Evolutionary conservation across 2,888 invertebrate species (phyloP), one percentile per base, ranked within the genome.

Genomic region (Escarpia spicata): DNA sequence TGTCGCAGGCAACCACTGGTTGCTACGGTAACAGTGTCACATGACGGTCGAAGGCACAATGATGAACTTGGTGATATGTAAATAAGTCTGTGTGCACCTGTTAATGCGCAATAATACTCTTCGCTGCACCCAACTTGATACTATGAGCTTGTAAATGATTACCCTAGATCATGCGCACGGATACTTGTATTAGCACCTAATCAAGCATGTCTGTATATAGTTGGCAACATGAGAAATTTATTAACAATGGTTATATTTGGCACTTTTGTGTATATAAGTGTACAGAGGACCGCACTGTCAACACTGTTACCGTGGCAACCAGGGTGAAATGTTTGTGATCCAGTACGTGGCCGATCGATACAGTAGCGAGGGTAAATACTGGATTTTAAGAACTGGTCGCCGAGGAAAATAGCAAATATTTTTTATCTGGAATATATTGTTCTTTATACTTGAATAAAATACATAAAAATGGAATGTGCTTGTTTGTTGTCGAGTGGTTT

Each of bases 381-480:
- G 93, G 93, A 93, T 93, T 93, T 93, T 91, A 93, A 93, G 75
- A 75, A 93, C 89, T 92, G 92, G 60, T 92, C 92, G 92, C 91
- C 92, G 92, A 92, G 92, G 92, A 91, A 93, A 93, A 93, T 93
- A 93, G 93, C 93, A 92, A 91, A 92, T 93, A 93, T 93, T 93
- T 93, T 93, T 93, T 75, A 93, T 93, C 93, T 93, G 93, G 93
- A 93, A 93, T 93, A 92, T 93, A 93, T 93, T 93, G 93, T 93
- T 93, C 93, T 93, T 93, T 93, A 93, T 93, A 93, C 93, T 93
- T 93, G 75, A 75, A 75, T 75, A 75, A 93, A 93, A 92, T 92
- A 92, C 92, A 92, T 93, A 93, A 93, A 93, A 93, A 91, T 91
- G 60, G 92, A 93, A 91, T 37, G 26, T n/a, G 91, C 26, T 43